These are phyloP conservation scores for Glaucomys volans DNA, from an alignment of 2,113 vertebrate species.

Conservation along the genomic window DNA sequence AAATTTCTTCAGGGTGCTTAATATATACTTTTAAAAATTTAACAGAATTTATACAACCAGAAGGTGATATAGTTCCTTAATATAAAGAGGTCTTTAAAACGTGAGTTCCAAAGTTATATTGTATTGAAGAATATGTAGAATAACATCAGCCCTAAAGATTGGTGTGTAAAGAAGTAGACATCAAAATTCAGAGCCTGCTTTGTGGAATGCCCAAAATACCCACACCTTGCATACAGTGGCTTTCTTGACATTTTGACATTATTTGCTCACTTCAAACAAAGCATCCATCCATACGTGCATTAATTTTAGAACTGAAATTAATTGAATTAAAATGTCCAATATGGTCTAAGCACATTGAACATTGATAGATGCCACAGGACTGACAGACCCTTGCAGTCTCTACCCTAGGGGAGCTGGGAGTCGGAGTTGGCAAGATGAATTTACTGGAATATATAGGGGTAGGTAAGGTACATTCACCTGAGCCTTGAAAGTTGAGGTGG, in stretches of 20 bases:
- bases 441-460: background rate
- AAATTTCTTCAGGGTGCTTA: constrained; percentile 25
- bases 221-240: background rate
- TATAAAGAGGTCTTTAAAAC: constrained; percentile 41
- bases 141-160: background rate
- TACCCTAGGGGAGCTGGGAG: background rate
- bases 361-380: background rate
- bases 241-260: background rate
- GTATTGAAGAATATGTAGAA: background rate
- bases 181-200: background rate
- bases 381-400: background rate
- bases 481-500: background rate
- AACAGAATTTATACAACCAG: constrained; percentile 51
- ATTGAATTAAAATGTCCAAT: background rate
- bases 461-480: background rate
- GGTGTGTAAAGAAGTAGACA: background rate
- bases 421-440: background rate
- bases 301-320: constrained; percentile 24
- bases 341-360: background rate
- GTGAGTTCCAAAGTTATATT: background rate
- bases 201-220: background rate
- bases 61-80: constrained; percentile 21
- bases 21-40: constrained; percentile 25
- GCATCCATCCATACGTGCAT: background rate
- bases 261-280: constrained; percentile 8